phyloP scores from a whole-genome alignment of 2,888 invertebrate genomes.

The Drosophila siamana region DNA sequence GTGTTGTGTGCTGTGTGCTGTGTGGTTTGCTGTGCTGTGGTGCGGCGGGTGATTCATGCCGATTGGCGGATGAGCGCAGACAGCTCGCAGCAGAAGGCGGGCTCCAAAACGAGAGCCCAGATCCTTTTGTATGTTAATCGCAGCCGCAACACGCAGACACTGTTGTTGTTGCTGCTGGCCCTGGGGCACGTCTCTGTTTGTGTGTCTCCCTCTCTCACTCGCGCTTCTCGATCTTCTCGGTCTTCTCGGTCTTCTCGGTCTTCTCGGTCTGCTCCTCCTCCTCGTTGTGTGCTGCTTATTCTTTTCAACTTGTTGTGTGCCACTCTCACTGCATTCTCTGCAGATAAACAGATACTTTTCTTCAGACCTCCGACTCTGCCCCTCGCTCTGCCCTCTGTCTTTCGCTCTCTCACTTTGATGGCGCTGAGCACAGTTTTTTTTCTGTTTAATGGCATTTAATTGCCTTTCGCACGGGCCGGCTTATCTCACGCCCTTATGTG shows the following conservation, averaged over 20 bases:
- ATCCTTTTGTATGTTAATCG: constrained; percentile 84
- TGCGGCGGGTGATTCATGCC: constrained; percentile 71
- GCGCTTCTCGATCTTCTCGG: constrained; percentile 22
- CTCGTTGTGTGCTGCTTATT: constrained; percentile 45
- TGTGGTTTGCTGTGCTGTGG: constrained; percentile 3
- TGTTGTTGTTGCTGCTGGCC: constrained; percentile 4
- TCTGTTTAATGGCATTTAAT: constrained; percentile 77
- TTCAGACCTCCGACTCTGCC: no score
- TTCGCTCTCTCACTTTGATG: constrained; percentile 46
- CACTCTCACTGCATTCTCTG: constrained; percentile 52
- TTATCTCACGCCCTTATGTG: constrained; percentile 62
- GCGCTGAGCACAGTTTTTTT: constrained; percentile 8
- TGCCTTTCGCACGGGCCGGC: constrained; percentile 66
- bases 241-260: constrained; percentile 11
- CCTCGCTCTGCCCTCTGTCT: constrained; percentile 20
- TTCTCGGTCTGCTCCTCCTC: constrained; percentile 54
- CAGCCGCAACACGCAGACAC: constrained; percentile 57
- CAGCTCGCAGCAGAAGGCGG: constrained; percentile 72
- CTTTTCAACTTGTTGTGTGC: constrained; percentile 60
- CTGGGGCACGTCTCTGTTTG: constrained; percentile 26
- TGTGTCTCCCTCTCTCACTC: constrained; percentile 9
- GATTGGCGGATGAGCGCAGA: constrained; percentile 67
- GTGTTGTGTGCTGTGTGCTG: not conserved
- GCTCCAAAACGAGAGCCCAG: constrained; percentile 70
- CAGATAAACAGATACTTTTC: constrained; percentile 64